phyloP scores from a whole-genome alignment of 2,888 invertebrate genomes.

The Odontocolon sp. region DNA sequence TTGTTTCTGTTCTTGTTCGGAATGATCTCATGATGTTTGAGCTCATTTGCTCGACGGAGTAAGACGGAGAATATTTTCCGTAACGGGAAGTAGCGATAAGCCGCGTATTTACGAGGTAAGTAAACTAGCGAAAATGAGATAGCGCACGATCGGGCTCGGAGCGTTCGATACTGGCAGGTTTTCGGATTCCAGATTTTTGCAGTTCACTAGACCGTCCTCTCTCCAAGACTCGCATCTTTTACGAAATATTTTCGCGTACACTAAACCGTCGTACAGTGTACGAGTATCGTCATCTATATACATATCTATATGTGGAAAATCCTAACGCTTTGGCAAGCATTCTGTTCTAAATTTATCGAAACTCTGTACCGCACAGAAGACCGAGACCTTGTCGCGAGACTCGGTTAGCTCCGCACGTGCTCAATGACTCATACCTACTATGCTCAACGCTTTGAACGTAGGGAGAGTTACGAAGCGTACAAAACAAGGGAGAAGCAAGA shows the following conservation, averaged over 20 bases:
- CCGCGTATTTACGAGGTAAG: constrained; percentile 46
- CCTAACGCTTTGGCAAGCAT: background rate
- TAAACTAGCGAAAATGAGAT: constrained; percentile 51
- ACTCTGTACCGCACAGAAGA: constrained; percentile 16
- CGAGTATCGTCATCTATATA: background rate
- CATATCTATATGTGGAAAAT: background rate
- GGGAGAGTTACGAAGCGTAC: background rate
- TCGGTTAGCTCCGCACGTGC: constrained; percentile 36
- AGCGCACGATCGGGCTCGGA: constrained; percentile 38
- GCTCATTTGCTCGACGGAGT: background rate
- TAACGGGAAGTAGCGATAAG: constrained; percentile 46
- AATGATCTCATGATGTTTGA: no score
- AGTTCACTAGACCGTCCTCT: background rate
- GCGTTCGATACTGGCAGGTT: background rate
- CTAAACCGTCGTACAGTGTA: background rate
- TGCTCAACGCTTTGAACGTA: constrained; percentile 7
- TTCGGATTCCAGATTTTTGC: background rate
- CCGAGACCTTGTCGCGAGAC: constrained; percentile 40
- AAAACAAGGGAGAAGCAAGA: background rate
- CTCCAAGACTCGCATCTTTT: no score
- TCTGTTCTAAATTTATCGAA: constrained; percentile 24
- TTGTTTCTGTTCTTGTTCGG: no score
- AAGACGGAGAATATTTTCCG: background rate
- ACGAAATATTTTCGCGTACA: background rate
- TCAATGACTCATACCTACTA: constrained; percentile 39